These are phyloP conservation scores for Chelidonichthys spinosus DNA, from an alignment of 2,797 vertebrate genomes.

Conservation along the genomic window DNA sequence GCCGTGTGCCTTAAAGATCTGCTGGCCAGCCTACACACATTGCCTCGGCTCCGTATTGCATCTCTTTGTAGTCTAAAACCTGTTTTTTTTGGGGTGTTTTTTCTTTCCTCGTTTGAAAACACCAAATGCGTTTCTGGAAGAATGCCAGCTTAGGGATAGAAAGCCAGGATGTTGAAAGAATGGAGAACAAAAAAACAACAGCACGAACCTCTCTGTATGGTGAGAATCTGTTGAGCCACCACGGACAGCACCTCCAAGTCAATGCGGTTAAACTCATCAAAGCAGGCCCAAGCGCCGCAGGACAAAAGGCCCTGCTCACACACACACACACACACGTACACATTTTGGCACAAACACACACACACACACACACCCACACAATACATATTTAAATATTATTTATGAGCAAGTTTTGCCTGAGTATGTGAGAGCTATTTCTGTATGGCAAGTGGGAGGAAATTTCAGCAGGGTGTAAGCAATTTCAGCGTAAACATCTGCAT, in stretches of 20 bases:
- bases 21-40: slow-evolving; percentile 46
- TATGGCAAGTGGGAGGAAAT: background rate
- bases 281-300: slow-evolving; percentile 94
- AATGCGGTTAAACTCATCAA: slow-evolving; percentile 96
- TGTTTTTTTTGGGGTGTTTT: no score
- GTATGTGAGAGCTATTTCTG: slow-evolving; percentile 16
- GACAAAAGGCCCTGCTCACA: slow-evolving; percentile 88
- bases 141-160: slow-evolving; percentile 19
- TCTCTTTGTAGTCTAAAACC: slow-evolving; percentile 46
- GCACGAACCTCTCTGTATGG: slow-evolving; percentile 92
- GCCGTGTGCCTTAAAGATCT: slow-evolving; percentile 37
- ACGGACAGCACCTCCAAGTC: slow-evolving; percentile 95
- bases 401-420: background rate
- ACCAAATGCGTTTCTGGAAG: slow-evolving; percentile 27
- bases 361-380: slow-evolving; percentile 22
- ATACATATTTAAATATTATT: background rate
- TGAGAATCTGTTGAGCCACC: slow-evolving; percentile 95
- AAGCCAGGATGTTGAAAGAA: background rate
- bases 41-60: slow-evolving; percentile 20
- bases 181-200: background rate
- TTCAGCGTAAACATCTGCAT: background rate
- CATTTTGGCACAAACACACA: slow-evolving; percentile 18
- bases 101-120: slow-evolving; percentile 12
- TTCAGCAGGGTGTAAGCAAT: slow-evolving; percentile 2
- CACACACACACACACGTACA: slow-evolving; percentile 17